Percentiles rank a stretch among this genome's conserved stretches.
phyloP scores from a whole-genome alignment of 2,888 invertebrate genomes.

The Digitonthophagus gazella region DNA sequence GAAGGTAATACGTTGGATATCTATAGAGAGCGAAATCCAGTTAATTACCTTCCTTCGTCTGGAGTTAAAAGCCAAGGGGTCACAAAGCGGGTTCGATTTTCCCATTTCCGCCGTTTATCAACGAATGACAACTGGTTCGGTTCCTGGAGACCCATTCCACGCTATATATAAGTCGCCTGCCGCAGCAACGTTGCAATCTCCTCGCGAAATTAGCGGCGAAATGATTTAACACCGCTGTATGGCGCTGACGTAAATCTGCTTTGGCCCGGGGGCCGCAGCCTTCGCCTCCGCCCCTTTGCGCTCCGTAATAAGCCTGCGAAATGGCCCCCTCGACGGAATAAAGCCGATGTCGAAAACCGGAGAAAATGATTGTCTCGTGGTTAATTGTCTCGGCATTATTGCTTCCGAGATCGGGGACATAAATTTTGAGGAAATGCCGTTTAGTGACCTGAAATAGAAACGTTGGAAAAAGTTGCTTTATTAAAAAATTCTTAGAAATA shows the following conservation, averaged over 20 bases:
- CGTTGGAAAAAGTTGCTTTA: too few relatives aligned
- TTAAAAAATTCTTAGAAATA: too few relatives aligned
- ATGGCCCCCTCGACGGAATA: neutral
- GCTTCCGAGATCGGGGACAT: neutral
- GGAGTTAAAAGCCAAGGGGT: neutral
- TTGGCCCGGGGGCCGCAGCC: neutral
- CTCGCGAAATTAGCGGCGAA: conserved; percentile 15
- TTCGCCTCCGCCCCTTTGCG: neutral
- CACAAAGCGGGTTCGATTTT: neutral
- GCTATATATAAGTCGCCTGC: conserved; percentile 1
- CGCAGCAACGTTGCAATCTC: conserved; percentile 12
- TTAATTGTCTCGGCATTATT: neutral
- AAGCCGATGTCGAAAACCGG: neutral
- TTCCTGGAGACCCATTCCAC: neutral
- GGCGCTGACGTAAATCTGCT: conserved; percentile 12
- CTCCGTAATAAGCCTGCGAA: neutral
- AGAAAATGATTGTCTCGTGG: neutral
- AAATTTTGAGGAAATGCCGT: too few relatives aligned
- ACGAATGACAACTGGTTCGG: conserved; percentile 7
- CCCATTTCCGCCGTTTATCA: conserved; percentile 9
- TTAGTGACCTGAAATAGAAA: too few relatives aligned
- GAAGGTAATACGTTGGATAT: conserved; percentile 7
- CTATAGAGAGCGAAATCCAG: neutral
- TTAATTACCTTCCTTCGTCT: conserved; percentile 5
- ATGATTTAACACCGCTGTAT: conserved; percentile 13